These are phyloP conservation scores for Chalcosyrphus nemorum DNA, from an alignment of 2,888 invertebrate species.

Conservation along the genomic window DNA sequence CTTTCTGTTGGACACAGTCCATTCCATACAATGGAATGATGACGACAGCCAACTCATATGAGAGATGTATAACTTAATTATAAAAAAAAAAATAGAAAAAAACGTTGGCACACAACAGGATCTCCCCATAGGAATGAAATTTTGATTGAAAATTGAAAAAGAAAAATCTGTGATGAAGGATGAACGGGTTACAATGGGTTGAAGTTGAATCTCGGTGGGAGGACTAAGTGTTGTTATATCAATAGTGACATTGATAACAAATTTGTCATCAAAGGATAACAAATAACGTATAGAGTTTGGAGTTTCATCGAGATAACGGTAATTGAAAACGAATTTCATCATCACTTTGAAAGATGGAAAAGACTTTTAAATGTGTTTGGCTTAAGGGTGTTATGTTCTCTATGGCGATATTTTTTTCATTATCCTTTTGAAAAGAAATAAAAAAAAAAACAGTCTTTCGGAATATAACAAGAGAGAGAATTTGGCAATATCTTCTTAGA, in stretches of 20 bases:
- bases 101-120: background rate
- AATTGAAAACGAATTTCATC: constrained; percentile 25
- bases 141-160: constrained; percentile 41
- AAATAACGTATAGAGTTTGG: constrained; percentile 16
- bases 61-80: constrained; percentile 43
- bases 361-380: background rate
- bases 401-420: background rate
- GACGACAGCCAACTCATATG: constrained; percentile 20
- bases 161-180: constrained; percentile 16
- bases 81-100: too few relatives aligned
- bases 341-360: constrained; percentile 5
- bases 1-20: background rate
- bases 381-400: background rate
- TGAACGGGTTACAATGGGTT: constrained; percentile 14
- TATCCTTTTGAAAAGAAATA: background rate
- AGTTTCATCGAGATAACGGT: constrained; percentile 15
- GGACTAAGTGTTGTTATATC: constrained; percentile 20
- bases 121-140: constrained; percentile 11
- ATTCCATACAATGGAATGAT: constrained; percentile 11
- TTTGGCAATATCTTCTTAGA: background rate
- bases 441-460: background rate
- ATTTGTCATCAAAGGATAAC: constrained; percentile 37
- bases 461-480: background rate
- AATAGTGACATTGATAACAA: constrained; percentile 32
- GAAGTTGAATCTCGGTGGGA: background rate